Conservation (phyloP, 2,888 invertebrate genomes). For the Pristionchus mayeri region DNA sequence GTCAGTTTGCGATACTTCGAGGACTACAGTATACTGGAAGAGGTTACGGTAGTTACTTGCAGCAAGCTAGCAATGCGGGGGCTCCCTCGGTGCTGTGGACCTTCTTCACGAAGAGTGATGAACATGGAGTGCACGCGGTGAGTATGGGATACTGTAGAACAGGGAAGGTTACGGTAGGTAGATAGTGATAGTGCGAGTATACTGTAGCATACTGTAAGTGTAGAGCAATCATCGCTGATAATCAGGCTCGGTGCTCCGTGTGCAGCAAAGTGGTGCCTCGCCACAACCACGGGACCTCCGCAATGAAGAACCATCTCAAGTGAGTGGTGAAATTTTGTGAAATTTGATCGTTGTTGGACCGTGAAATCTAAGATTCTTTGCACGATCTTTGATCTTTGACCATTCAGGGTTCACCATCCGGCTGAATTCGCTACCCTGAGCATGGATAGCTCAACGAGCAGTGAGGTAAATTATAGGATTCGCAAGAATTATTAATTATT, state of each 20-base stretch:
- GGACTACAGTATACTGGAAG: too few relatives aligned
- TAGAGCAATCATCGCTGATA: neutral
- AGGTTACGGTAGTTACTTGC: slow-evolving; percentile 11
- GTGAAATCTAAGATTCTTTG: neutral
- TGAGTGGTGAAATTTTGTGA: neutral
- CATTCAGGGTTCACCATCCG: neutral
- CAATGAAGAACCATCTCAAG: slow-evolving; percentile 36
- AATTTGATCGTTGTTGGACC: neutral
- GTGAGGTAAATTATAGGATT: neutral
- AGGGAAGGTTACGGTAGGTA: neutral
- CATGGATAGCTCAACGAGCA: neutral
- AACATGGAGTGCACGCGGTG: neutral
- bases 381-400: neutral
- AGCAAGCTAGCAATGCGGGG: neutral
- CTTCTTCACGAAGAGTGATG: slow-evolving; percentile 3
- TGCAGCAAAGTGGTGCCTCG: neutral
- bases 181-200: neutral
- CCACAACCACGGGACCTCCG: slow-evolving; percentile 17
- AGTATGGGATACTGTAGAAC: neutral
- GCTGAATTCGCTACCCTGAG: neutral
- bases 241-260: slow-evolving; percentile 1
- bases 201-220: too few relatives aligned
- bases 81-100: neutral
- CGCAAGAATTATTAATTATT: neutral
- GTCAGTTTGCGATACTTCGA: neutral